Conservation (phyloP, 2,113 vertebrate species). For the Halcyon senegalensis region DNA sequence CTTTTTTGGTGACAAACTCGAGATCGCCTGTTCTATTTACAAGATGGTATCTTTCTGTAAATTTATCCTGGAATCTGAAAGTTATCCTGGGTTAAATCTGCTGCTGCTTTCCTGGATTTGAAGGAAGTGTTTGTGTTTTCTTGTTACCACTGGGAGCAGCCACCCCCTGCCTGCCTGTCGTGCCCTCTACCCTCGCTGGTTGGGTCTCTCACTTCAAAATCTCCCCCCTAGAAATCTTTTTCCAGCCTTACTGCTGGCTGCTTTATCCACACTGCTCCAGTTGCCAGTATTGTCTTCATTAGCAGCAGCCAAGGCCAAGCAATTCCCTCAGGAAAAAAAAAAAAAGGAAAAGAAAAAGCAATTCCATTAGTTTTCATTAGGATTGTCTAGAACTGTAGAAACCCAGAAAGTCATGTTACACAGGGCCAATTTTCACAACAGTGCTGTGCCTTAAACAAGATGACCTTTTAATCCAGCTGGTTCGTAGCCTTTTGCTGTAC, state of each 20-base stretch:
- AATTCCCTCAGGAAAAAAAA: neutral
- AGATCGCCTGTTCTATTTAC: neutral
- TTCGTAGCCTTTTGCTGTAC: neutral
- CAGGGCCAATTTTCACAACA: neutral
- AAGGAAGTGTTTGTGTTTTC: neutral
- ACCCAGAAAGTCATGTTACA: neutral
- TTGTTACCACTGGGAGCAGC: fast-evolving
- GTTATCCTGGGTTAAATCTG: neutral
- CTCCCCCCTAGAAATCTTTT: neutral
- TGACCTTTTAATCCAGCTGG: neutral
- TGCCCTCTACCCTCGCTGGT: fast-evolving
- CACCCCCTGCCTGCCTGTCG: neutral
- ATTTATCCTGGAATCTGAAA: neutral
- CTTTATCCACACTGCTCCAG: neutral
- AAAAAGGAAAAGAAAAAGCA: neutral
- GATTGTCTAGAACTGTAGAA: neutral
- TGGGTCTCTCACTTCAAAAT: neutral
- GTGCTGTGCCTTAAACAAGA: neutral
- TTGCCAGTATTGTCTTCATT: neutral
- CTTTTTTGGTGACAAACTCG: neutral
- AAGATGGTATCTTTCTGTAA: neutral
- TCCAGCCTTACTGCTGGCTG: neutral
- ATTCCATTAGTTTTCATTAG: neutral
- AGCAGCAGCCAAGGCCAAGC: neutral
- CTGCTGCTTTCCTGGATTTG: neutral